These are phyloP conservation scores for Polyploca ridens DNA, from an alignment of 2,888 invertebrate species.

Conservation along the genomic window DNA sequence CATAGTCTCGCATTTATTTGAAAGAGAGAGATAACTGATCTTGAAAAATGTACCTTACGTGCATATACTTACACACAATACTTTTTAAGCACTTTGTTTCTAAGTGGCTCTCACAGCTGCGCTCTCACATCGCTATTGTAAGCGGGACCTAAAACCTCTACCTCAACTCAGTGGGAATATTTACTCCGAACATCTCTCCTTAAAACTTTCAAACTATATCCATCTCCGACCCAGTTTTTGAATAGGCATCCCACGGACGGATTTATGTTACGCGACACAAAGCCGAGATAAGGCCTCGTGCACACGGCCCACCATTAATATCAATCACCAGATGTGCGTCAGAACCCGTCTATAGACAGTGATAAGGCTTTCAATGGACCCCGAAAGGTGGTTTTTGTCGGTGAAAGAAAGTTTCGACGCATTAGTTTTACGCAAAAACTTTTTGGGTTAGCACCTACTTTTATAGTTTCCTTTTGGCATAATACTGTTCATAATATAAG, in stretches of 20 bases:
- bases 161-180: neutral
- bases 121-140: neutral
- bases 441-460: neutral
- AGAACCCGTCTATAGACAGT: conserved; percentile 52
- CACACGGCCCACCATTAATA: conserved; percentile 67
- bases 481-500: neutral
- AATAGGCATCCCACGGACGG: conserved; percentile 45
- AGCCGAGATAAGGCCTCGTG: conserved; percentile 62
- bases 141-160: neutral
- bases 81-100: neutral
- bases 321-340: conserved; percentile 66
- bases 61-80: neutral
- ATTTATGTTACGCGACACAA: conserved; percentile 58
- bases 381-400: conserved; percentile 43
- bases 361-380: conserved; percentile 70
- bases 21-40: too few relatives aligned
- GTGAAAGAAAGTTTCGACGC: conserved; percentile 38
- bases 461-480: conserved; percentile 8
- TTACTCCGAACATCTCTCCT: conserved; percentile 23
- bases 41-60: neutral
- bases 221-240: conserved; percentile 44
- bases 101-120: neutral
- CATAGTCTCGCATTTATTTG: too few relatives aligned
- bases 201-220: conserved; percentile 39
- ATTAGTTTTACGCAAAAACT: conserved; percentile 17